phyloP scores from a whole-genome alignment of 2,797 vertebrate genomes.

The Enteromius treurensis region DNA sequence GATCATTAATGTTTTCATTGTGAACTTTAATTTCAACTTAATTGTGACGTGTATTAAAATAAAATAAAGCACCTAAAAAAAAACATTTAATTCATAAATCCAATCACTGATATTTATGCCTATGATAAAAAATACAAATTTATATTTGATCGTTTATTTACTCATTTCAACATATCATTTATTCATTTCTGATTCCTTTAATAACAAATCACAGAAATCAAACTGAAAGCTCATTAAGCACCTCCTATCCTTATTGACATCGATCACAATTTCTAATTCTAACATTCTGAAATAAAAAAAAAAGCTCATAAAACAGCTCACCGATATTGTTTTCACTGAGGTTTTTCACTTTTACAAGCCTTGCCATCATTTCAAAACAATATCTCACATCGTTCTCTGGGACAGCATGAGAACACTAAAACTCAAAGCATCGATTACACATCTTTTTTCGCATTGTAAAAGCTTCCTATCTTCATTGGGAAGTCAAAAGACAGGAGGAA shows the following conservation, averaged over 20 bases:
- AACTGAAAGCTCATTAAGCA: neutral
- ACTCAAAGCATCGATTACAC: neutral
- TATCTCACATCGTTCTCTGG: neutral
- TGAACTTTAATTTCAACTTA: neutral
- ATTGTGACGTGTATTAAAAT: neutral
- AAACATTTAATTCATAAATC: neutral
- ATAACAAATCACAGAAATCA: too few relatives aligned
- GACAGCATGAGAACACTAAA: neutral
- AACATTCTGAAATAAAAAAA: neutral
- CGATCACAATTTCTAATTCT: neutral
- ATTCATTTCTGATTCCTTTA: too few relatives aligned
- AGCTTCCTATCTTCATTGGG: neutral
- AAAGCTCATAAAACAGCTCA: neutral
- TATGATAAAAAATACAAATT: neutral
- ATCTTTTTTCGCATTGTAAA: neutral
- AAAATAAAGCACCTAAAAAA: neutral
- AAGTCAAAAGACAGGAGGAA: slow-evolving; percentile 42
- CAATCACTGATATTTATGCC: neutral
- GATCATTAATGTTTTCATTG: neutral
- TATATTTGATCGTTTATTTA: too few relatives aligned
- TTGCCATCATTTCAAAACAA: neutral
- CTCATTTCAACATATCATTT: too few relatives aligned
- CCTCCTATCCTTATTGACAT: neutral
- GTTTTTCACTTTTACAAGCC: neutral
- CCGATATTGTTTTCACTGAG: neutral